A percentile compares a stretch with the other conserved stretches of the same genome.
Evolutionary conservation across 2,797 vertebrate species (phyloP).

Genomic region (Valencia hispanica): DNA sequence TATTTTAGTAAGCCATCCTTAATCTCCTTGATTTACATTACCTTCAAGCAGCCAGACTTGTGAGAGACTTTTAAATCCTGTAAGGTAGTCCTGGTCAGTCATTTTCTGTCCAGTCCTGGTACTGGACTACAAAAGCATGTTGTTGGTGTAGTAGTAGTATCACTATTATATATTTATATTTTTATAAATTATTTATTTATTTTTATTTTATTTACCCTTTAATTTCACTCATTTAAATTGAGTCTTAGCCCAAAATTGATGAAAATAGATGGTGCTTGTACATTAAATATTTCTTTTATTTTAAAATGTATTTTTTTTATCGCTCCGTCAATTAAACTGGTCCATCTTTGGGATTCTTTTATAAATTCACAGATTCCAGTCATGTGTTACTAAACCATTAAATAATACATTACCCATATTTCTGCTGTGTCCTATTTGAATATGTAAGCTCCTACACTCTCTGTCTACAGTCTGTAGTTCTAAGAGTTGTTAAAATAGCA

Average conservation of each 20-base stretch:
- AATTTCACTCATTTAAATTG: neutral
- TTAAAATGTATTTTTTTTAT: neutral
- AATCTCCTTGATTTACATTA: neutral
- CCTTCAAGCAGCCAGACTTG: neutral
- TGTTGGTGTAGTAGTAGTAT: neutral
- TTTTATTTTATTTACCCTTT: neutral
- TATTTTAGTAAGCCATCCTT: neutral
- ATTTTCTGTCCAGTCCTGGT: neutral
- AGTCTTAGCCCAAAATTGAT: neutral
- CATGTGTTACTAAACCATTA: neutral
- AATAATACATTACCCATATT: slow-evolving; percentile 1
- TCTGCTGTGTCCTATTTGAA: neutral
- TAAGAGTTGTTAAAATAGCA: neutral
- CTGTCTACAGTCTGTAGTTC: too few relatives aligned
- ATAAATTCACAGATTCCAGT: neutral
- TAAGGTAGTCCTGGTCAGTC: too few relatives aligned
- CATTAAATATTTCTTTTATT: neutral
- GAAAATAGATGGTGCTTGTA: neutral
- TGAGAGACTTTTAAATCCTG: too few relatives aligned
- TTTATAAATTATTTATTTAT: neutral
- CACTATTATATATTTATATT: neutral
- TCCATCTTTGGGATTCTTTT: neutral
- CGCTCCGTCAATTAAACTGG: neutral
- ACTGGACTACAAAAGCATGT: neutral
- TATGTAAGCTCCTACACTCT: neutral